Conservation (phyloP, 2,113 vertebrate species). For the Narcine bancroftii region DNA sequence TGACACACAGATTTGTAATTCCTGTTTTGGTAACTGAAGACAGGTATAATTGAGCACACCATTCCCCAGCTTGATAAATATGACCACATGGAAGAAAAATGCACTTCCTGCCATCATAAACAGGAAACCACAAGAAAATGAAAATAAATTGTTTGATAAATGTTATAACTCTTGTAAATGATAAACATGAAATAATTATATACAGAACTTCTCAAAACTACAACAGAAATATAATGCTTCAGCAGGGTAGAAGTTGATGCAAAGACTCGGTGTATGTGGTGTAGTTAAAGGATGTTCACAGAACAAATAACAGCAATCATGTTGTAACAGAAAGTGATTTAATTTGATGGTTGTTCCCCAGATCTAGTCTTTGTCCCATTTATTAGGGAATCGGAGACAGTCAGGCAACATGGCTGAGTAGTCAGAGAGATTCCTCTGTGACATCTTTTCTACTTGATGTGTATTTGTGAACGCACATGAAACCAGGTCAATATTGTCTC, state of each 20-base stretch:
- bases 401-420: not conserved
- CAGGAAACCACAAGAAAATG: not conserved
- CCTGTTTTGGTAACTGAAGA: not conserved
- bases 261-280: not conserved
- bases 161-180: not conserved
- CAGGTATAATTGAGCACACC: not conserved
- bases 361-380: not conserved
- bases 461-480: not conserved
- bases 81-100: not conserved
- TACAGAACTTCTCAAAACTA: not conserved
- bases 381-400: constrained; percentile 3
- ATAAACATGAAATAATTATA: not conserved
- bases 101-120: not conserved
- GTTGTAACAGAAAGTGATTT: not conserved
- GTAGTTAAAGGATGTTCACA: not conserved
- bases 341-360: not conserved
- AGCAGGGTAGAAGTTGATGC: not conserved
- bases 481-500: not conserved
- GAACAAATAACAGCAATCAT: not conserved
- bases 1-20: not conserved
- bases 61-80: not conserved
- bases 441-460: not conserved
- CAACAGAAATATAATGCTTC: not conserved
- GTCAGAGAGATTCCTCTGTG: not conserved
- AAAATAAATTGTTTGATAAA: not conserved